These are phyloP conservation scores for Sitobion miscanthi DNA, from an alignment of 1,140 invertebrate genomes.

Conservation along the genomic window DNA sequence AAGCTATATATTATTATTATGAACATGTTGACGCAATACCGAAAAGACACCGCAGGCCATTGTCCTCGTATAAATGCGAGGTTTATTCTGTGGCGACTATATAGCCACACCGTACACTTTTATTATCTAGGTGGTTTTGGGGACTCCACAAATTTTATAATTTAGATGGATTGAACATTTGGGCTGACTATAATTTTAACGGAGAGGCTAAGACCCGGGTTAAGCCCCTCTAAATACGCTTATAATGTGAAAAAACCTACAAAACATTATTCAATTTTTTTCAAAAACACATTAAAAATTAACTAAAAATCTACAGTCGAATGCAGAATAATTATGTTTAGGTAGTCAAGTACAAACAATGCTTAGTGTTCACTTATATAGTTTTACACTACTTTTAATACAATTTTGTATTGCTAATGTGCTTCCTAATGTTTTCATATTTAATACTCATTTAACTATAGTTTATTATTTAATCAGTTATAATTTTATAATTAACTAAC, in stretches of 20 bases:
- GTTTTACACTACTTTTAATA: background rate
- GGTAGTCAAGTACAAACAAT: background rate
- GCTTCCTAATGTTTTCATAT: background rate
- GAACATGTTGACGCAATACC: slow-evolving; percentile 29
- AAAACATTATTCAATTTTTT: background rate
- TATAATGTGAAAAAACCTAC: background rate
- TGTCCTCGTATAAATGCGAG: background rate
- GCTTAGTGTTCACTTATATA: no score
- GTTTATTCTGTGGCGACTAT: background rate
- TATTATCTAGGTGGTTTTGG: background rate
- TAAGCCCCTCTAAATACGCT: background rate
- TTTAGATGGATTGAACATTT: background rate
- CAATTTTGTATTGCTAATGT: background rate
- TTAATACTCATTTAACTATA: background rate
- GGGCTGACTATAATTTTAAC: background rate
- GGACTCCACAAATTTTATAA: background rate
- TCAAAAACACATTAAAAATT: background rate
- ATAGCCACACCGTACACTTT: background rate
- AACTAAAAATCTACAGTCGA: background rate
- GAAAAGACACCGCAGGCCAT: background rate
- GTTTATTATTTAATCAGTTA: no score
- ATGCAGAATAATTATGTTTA: background rate
- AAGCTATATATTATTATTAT: background rate
- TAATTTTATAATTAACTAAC: no score
- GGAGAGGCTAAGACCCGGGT: background rate